Base-by-base conservation (phyloP, 2,113 vertebrate species). In the Pedionomus torquatus region DNA sequence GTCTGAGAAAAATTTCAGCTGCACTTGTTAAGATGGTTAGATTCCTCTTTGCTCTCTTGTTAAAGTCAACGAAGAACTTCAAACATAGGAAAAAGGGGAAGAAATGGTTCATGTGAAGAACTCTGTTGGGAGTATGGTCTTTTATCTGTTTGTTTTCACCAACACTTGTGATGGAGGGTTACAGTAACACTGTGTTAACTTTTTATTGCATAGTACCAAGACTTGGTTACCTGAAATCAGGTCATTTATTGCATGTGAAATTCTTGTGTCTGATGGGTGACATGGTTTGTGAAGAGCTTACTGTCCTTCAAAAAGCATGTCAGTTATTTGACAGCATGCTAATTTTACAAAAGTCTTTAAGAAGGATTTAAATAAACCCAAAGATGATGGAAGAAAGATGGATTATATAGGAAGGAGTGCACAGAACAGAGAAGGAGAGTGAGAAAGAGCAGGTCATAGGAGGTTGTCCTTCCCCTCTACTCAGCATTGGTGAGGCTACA, bases 131-230 rank as follows among this genome's bases (percentile, higher is more conserved):
- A 69, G 5, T 48, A 41, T 9, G 1, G 20, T 55, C 68, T 86
- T 66, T 17, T 61, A 63, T 11, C 60, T 83, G 8, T 4, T 15
- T 65, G 19, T 2, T 78, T 89, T 93, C 43, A 49, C 28, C 84
- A 54, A 31, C 0, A 0, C 5, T 43, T 71, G 11, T 75, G 19
- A 71, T 20, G 23, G 35, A 71, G 6, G 2, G 11, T 79, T 5
- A 28, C 12, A 70, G 24, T 44, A 89, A 72, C 5, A 33, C 10
- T 48, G 20, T 55, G 14, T 63, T 69, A 46, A 21, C 46, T 60
- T 81, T 89, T 54, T 65, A 51, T 60, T 58, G 49, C 18, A 10
- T 54, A 57, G 19, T 9, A 55, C 41, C 5, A 65, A 74, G 46
- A 80, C 21, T 23, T 51, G 15, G 6, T 61, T 85, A 39, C n/a